Percentiles rank a stretch among this genome's conserved stretches.
Evolutionary conservation across 2,797 vertebrate species (phyloP).

Genomic region (Atherinosoma microstoma): DNA sequence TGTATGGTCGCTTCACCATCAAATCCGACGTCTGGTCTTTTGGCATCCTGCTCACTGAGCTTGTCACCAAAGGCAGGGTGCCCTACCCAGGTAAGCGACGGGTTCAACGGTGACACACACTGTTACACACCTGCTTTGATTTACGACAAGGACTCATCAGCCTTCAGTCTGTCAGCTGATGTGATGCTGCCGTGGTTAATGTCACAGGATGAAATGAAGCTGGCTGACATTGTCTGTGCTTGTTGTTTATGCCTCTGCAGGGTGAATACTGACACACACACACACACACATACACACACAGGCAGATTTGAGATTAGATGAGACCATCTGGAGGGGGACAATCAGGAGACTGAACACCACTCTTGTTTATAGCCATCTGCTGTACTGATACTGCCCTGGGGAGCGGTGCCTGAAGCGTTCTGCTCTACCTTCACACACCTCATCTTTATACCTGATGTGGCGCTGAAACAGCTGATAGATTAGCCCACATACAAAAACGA

Average conservation of each 20-base stretch:
- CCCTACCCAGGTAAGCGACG: slow-evolving; percentile 91
- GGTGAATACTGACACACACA: slow-evolving; percentile 38
- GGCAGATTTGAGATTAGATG: slow-evolving; percentile 73
- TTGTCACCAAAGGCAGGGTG: slow-evolving; percentile 96
- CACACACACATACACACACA: slow-evolving; percentile 35
- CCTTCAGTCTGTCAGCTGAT: slow-evolving; percentile 52
- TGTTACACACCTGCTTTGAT: slow-evolving; percentile 25
- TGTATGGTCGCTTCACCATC: slow-evolving; percentile 96
- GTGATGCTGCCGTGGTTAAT: slow-evolving; percentile 55
- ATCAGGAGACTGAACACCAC: slow-evolving; percentile 77
- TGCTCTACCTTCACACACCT: slow-evolving; percentile 44
- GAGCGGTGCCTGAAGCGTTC: slow-evolving; percentile 42
- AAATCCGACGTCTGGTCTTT: slow-evolving; percentile 98
- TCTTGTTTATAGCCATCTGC: slow-evolving; percentile 81
- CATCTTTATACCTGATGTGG: slow-evolving; percentile 13
- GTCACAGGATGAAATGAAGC: slow-evolving; percentile 63
- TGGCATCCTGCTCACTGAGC: slow-evolving; percentile 93
- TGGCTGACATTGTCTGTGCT: slow-evolving; percentile 67
- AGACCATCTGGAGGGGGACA: slow-evolving; percentile 75
- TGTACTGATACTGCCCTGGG: slow-evolving; percentile 53
- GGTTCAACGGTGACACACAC: slow-evolving; percentile 14
- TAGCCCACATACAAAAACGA: neutral
- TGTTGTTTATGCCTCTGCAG: slow-evolving; percentile 67
- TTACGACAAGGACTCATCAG: slow-evolving; percentile 36
- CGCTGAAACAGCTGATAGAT: neutral